phyloP scores from a whole-genome alignment of 2,888 invertebrate genomes.

The Eilema sororculum region DNA sequence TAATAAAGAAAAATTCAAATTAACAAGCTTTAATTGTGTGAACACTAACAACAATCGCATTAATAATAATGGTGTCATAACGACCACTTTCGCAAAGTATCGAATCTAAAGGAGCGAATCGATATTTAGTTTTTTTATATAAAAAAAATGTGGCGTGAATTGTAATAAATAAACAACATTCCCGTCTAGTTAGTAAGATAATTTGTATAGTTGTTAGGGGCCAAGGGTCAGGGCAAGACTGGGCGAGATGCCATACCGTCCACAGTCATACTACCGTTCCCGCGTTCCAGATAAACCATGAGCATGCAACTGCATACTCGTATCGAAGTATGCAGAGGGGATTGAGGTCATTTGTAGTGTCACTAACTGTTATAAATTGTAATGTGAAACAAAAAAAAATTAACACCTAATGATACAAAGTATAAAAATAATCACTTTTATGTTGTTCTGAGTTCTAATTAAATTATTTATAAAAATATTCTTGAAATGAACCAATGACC shows the following conservation, averaged over 20 bases:
- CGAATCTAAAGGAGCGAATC: no score
- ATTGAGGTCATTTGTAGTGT: constrained; percentile 63
- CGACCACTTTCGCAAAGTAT: no score
- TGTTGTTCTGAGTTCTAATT: neutral
- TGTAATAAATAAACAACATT: neutral
- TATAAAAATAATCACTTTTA: neutral
- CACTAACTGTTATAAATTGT: constrained; percentile 30
- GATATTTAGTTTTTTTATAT: neutral
- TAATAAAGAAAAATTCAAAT: no score
- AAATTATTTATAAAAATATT: neutral
- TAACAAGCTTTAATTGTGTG: no score
- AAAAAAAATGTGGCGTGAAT: neutral
- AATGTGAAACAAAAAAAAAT: neutral
- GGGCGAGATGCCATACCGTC: constrained; percentile 70
- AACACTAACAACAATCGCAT: neutral
- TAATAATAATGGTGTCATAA: neutral
- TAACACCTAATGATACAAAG: neutral
- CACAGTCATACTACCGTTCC: constrained; percentile 75
- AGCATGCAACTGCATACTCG: constrained; percentile 63
- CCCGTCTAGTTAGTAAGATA: constrained; percentile 11
- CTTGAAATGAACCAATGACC: neutral
- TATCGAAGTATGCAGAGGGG: constrained; percentile 40
- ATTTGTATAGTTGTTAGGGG: constrained; percentile 64
- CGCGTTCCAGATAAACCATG: constrained; percentile 80
- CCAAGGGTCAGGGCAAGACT: constrained; percentile 70